Base-by-base conservation (phyloP, 37 sponge, comb jelly and placozoan genomes). In the Eunapius fragilis region DNA sequence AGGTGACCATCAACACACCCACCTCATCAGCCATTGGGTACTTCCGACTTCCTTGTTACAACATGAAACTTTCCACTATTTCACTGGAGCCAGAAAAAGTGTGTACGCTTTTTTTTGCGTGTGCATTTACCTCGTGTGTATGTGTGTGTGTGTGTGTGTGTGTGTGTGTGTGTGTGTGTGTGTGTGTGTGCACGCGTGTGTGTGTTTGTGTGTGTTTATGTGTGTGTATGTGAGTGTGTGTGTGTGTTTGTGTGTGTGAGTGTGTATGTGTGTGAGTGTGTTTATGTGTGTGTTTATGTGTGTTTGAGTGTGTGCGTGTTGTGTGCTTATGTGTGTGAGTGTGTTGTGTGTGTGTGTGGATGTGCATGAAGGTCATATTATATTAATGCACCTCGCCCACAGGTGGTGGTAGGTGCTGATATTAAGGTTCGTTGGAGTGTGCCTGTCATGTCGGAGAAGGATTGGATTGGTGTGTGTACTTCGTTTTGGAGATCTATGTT, bases 121-220 rank as follows among this genome's bases (percentile, higher is more conserved):
- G 78, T 76, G 78, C 31, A 33, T 80, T 68, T n/a, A n/a, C n/a
- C n/a, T n/a, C n/a, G n/a, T n/a, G n/a, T 69, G 82, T 69, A 12
- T 36, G 82, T 80, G 81, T 49, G 67, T 50, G 5, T 80, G 81
- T 45, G 81, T 80, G 81, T 80, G 81, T 80, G 81, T 48, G 81
- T 80, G 13, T 80, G 81, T 80, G 81, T 80, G 81, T 80, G 81
- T 80, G 81, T 7, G 81, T 80, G 81, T 80, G 81, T 80, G 7
- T 11, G 7, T 9, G 7, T 11, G 7, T 9, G 47, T 9, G 9
- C 47, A 45, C 7, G 4, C 4, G 4, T 11, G 4, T 45, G 47
- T 45, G 4, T 45, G 47, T 45, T 11, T 9, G 9, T 9, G 47
- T 9, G 9, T 45, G 9, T 45, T 45, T 45, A 45, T 9, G 47